Evolutionary conservation across 2,888 invertebrate genomes (phyloP).

Genomic region (Girardia tigrina): DNA sequence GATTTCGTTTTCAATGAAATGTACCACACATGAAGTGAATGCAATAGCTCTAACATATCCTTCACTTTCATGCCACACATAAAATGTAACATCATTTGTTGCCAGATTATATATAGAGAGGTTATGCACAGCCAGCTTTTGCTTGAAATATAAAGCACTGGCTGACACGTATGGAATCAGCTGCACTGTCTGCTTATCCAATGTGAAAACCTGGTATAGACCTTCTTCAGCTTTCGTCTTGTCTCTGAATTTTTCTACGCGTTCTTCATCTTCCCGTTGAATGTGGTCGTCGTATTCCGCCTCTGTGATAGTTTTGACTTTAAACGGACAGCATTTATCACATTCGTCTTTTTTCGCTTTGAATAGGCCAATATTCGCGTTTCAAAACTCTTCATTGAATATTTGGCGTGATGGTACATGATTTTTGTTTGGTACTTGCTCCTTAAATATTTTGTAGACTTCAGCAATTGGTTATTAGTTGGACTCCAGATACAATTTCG

Average conservation of each 20-base stretch:
- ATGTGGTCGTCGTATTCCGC: neutral
- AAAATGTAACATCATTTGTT: constrained; percentile 39
- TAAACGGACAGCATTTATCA: constrained; percentile 3
- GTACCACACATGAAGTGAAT: constrained; percentile 39
- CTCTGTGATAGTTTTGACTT: constrained; percentile 36
- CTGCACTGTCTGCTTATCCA: constrained; percentile 38
- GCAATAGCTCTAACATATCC: constrained; percentile 39
- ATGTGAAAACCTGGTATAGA: constrained; percentile 32
- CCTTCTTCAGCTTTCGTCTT: too few species aligned
- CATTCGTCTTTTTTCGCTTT: constrained; percentile 25
- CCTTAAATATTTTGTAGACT: constrained; percentile 26
- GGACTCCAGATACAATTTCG: constrained; percentile 38
- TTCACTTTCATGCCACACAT: constrained; percentile 40
- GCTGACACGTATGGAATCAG: constrained; percentile 38
- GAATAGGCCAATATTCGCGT: neutral
- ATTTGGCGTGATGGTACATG: neutral
- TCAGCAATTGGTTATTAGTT: constrained; percentile 32
- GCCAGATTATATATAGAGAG: constrained; percentile 37
- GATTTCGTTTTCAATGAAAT: constrained; percentile 38
- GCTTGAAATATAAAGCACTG: constrained; percentile 38
- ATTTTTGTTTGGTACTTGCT: neutral
- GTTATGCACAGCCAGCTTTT: constrained; percentile 33
- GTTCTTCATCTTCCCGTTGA: neutral
- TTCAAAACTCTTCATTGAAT: neutral
- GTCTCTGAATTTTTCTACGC: constrained; percentile 8